Conservation (phyloP, 2,113 vertebrate species). For the Neomonachus schauinslandi region DNA sequence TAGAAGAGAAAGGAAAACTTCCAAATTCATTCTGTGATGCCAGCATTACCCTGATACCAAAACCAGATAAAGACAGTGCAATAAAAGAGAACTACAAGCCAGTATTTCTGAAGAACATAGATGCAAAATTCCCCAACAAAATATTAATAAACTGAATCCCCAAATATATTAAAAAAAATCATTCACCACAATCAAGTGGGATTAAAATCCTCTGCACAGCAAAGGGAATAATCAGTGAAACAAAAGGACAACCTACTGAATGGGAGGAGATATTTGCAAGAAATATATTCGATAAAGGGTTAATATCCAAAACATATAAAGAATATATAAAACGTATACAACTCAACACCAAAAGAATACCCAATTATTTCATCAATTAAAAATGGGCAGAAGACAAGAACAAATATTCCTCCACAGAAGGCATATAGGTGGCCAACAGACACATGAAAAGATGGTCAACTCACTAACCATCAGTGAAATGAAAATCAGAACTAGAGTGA, state of each 20-base stretch:
- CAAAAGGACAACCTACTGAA: neutral
- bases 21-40: neutral
- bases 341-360: neutral
- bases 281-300: neutral
- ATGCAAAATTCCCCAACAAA: neutral
- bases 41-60: neutral
- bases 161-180: neutral
- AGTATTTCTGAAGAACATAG: neutral
- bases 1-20: neutral
- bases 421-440: neutral
- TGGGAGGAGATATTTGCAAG: neutral
- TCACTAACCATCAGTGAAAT: neutral
- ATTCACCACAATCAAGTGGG: neutral
- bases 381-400: neutral
- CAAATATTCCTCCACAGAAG: neutral
- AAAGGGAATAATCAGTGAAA: neutral
- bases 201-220: neutral
- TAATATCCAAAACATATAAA: neutral
- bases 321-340: neutral
- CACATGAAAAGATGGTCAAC: neutral
- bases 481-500: neutral
- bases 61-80: neutral
- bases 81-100: neutral
- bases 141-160: neutral
- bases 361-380: neutral